Evolutionary conservation across 2,888 invertebrate genomes (phyloP), one percentile per base, ranked within the genome.

Genomic region (Neria commutata): DNA sequence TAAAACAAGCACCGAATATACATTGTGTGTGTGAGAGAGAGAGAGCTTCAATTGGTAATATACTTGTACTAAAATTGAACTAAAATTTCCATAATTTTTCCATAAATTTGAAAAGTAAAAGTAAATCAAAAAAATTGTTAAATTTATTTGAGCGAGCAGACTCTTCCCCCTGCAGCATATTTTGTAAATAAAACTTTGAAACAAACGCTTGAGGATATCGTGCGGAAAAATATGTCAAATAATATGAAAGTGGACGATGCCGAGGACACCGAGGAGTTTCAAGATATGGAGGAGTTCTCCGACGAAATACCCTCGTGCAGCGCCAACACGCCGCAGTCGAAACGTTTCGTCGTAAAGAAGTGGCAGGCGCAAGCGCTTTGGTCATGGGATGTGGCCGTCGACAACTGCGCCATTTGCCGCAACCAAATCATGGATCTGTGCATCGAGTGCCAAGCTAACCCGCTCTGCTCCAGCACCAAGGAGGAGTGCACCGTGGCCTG

Each of bases 401-500:
- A 99, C 80, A 99, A 98, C 80, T 99, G 99, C 83, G 98, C 98
- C 69, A 99, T 99, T 81, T 99, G 99, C 80, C 90, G 99, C 58
- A 99, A 99, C 83, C 98, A 98, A 83, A 99, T 99, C 69, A 99
- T 99, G 98, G 98, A 99, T 84, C 86, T 98, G 45, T 99, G 98
- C 79, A 99, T 99, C 79, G 98, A 99, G 84, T 99, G 99, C 79
- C 99, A 99, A 83, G 95, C 95, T 1, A 94, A 95, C 85, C 96
- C 96, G 81, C 95, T 95, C 83, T 96, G 97, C 26, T 95, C 96
- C 47, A 96, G 95, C 21, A 96, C 96, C 6, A 96, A 95, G 81
- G 98, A 98, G 78, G 98, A 99, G 80, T 99, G 98, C 82, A 99
- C 97, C 63, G 98, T 99, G n/a, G 98, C 99, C 53, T 99, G 98